Percentiles rank a stretch among this genome's conserved stretches.
phyloP scores from a whole-genome alignment of 2,888 invertebrate genomes.

The Eristalis tenax region DNA sequence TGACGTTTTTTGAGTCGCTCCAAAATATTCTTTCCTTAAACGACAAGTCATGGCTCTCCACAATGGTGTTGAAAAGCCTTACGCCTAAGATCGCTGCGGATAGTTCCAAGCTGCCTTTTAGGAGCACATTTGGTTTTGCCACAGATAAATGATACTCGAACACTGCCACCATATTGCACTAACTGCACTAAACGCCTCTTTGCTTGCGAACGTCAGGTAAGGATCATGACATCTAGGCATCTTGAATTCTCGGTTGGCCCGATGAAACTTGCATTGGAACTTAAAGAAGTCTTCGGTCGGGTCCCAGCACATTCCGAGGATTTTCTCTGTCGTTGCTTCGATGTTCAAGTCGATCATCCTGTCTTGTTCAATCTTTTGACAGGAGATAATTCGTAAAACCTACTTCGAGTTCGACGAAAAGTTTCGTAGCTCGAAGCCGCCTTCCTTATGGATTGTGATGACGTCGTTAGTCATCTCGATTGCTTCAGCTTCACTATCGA shows the following conservation, averaged over 20 bases:
- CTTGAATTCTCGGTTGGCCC: constrained; percentile 22
- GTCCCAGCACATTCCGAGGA: constrained; percentile 3
- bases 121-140: constrained; percentile 3
- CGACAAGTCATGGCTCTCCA: constrained; percentile 12
- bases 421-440: constrained; percentile 8
- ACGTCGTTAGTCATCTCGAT: constrained; percentile 2
- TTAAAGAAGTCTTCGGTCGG: not conserved
- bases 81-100: too few species aligned
- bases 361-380: too few species aligned
- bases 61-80: too few species aligned
- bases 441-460: constrained; percentile 6
- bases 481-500: not conserved
- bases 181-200: constrained; percentile 40
- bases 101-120: constrained; percentile 1
- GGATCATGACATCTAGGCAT: constrained; percentile 39
- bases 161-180: not conserved
- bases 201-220: constrained; percentile 28
- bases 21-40: constrained; percentile 56
- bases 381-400: constrained; percentile 75
- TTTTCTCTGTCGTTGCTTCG: too few species aligned
- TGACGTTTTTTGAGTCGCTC: constrained; percentile 72
- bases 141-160: constrained; percentile 20
- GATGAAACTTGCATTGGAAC: not conserved
- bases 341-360: too few species aligned
- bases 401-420: constrained; percentile 8